A percentile compares a stretch with the other conserved stretches of the same genome.
Evolutionary conservation across 1,140 invertebrate genomes (phyloP).

Genomic region (Charaxes varanes): DNA sequence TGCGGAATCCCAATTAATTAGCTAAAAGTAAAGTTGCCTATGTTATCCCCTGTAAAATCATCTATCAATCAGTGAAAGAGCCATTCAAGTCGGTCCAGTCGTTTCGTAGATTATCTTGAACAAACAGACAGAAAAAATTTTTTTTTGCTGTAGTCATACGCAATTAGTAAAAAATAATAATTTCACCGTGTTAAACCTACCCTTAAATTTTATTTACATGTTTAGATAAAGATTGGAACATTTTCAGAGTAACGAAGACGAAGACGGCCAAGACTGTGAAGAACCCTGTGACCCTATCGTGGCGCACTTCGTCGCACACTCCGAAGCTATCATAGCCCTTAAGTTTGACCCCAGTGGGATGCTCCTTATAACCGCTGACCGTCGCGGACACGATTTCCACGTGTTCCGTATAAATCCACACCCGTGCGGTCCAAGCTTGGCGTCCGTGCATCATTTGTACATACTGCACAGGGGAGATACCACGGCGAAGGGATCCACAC

Average conservation of each 20-base stretch:
- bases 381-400: slow-evolving; percentile 96
- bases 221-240: too few relatives aligned
- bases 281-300: slow-evolving; percentile 82
- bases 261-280: slow-evolving; percentile 73
- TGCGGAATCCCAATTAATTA: too few relatives aligned
- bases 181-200: too few relatives aligned
- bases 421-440: slow-evolving; percentile 88
- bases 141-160: too few relatives aligned
- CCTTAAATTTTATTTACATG: too few relatives aligned
- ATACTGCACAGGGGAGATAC: slow-evolving; percentile 93
- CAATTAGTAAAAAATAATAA: too few relatives aligned
- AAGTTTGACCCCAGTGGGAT: slow-evolving; percentile 95
- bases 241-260: slow-evolving; percentile 72
- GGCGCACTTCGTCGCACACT: slow-evolving; percentile 96
- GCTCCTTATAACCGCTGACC: slow-evolving; percentile 93
- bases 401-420: slow-evolving; percentile 96
- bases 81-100: too few relatives aligned
- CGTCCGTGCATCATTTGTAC: slow-evolving; percentile 97
- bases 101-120: too few relatives aligned
- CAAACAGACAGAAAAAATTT: too few relatives aligned
- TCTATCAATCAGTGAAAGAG: too few relatives aligned
- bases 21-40: too few relatives aligned
- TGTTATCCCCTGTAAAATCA: too few relatives aligned
- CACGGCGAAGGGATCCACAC: slow-evolving; percentile 86
- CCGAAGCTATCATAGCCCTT: slow-evolving; percentile 91